Base-by-base conservation (phyloP, 1,140 invertebrate species). In the Bombus soroeensis region DNA sequence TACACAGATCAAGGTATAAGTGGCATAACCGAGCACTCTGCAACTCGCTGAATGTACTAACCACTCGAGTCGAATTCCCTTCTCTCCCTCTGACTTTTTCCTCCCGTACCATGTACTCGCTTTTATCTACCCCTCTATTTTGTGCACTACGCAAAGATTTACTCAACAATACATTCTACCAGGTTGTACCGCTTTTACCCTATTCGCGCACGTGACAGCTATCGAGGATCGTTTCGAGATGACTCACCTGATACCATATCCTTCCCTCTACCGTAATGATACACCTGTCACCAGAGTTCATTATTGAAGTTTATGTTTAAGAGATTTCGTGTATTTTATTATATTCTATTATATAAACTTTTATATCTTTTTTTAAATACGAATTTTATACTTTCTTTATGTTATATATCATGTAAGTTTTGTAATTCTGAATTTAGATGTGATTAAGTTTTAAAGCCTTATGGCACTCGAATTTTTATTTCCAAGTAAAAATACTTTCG, bases 111-210 rank as follows among this genome's bases (percentile, higher is more conserved):
- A 76, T 53, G 62, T 64, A 39, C 4, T 28, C 80, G 62, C 68
- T 68, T 80, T 81, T 81, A 80, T 83, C 66, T 75, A 47, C 59
- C 66, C 62, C 64, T 78, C 25, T 76, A 62, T 73, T 85, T 85
- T 68, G 66, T 47, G 81, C 28, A 66, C 84, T 92, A 81, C 75
- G 88, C 89, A 92, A 93, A 93, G 92, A 94, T 94, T 94, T 92
- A 88, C 91, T 91, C 88, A 92, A 90, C 89, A 89, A 93, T 93
- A 88, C 86, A 87, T 90, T 85, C 72, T 76, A 81, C 80, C 84
- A 87, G 83, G 91, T 41, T 53, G 70, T 39, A 87, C 86, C 87
- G 89, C 47, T 85, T 85, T 78, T 89, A 90, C 32, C 89, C 88
- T 89, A 85, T 90, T 79, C 80, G 82, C 83, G 37, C 32, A 39